Base-by-base conservation (phyloP, 2,888 invertebrate species). In the Lasius fuliginosus region DNA sequence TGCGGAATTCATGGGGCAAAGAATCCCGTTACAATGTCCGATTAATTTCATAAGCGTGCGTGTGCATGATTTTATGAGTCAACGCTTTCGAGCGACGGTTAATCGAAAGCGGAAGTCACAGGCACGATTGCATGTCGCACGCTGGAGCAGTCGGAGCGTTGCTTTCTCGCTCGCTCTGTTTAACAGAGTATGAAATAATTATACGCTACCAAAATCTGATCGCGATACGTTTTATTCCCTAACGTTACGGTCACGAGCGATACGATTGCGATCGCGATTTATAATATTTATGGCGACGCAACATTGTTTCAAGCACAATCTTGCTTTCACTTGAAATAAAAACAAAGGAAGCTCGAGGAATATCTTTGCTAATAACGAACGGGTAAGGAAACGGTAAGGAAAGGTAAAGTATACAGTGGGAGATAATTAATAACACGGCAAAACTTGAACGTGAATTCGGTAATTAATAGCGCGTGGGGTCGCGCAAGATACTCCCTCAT, bases 151-250 rank as follows among this genome's bases (percentile, higher is more conserved):
- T 23, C 69, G 53, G 53, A 69, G 30, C 77, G 69, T 77, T 77
- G 73, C 79, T 73, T 60, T 81, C 79, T 71, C 60, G 58, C 73
- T 81, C 79, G 58, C 74, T 81, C 74, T 73, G 74, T 81, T 81
- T 81, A 81, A 81, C 79, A 81, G 79, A 81, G 60, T 81, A 81
- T 81, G 74, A 81, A 81, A 81, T 73, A 81, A 81, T 73, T 81
- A 73, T 56, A 81, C 46, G 23, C 56, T 36, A 73, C 60, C 33
- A 73, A 81, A 81, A 81, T 60, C 73, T 27, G 60, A 81, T 81
- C 77, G 36, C 60, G 46, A 69, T 77, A 53, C 46, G 18, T 53
- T 53, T 60, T 58, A 40, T 58, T 42, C 60, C 56, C 46, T 30
- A 42, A 71, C 40, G 67, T 27, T 65, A 23, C 36, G 46, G 23